Evolutionary conservation across 2,888 invertebrate species (phyloP).

Genomic region (Acronicta psi): DNA sequence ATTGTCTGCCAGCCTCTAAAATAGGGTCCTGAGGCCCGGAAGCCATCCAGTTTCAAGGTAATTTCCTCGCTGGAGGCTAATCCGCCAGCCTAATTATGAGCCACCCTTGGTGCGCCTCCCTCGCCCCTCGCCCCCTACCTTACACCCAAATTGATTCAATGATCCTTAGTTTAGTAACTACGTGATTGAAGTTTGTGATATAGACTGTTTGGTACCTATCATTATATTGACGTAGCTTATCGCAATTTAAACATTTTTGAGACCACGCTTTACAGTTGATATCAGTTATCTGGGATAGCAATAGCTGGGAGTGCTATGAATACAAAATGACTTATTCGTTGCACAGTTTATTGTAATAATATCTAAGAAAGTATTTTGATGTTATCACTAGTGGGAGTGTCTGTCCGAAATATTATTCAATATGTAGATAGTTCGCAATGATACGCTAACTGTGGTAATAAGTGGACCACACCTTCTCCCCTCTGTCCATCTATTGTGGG

Average conservation of each 20-base stretch:
- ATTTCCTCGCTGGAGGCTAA: slow-evolving; percentile 80
- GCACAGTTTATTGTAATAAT: no score
- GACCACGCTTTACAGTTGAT: neutral
- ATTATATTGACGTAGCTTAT: neutral
- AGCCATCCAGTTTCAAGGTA: slow-evolving; percentile 79
- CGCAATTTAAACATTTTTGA: no score
- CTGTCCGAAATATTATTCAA: slow-evolving; percentile 33
- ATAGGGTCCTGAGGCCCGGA: slow-evolving; percentile 53
- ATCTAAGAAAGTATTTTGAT: slow-evolving; percentile 11
- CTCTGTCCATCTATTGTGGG: neutral
- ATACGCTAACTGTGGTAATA: slow-evolving; percentile 37
- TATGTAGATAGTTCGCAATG: slow-evolving; percentile 31
- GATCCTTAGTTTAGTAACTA: slow-evolving; percentile 43
- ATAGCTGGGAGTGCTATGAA: neutral
- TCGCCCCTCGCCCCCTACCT: slow-evolving; percentile 19
- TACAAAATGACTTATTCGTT: neutral
- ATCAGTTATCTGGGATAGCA: no score
- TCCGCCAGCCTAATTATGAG: slow-evolving; percentile 81
- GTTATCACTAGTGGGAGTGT: slow-evolving; percentile 19
- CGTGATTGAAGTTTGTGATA: slow-evolving; percentile 45
- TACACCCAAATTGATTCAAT: slow-evolving; percentile 50
- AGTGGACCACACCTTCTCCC: slow-evolving; percentile 9
- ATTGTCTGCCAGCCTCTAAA: slow-evolving; percentile 55
- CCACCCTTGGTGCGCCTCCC: slow-evolving; percentile 54
- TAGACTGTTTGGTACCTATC: neutral